These are phyloP conservation scores for Mesitornis unicolor DNA, from an alignment of 2,113 vertebrate species.

Conservation along the genomic window DNA sequence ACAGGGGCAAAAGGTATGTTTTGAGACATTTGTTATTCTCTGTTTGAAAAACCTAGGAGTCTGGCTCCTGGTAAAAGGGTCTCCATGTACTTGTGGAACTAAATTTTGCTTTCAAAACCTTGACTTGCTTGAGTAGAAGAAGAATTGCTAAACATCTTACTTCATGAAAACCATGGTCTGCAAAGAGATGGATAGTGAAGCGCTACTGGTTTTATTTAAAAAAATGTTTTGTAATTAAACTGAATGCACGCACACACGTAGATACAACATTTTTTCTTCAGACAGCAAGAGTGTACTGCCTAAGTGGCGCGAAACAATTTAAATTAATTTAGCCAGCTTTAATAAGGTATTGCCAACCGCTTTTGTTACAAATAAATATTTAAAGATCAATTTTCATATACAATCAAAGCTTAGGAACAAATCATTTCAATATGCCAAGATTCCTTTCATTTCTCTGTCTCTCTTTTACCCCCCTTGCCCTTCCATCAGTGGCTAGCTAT, in stretches of 20 bases:
- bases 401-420: slow-evolving; percentile 8
- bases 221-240: not conserved
- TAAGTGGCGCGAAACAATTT: not conserved
- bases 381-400: slow-evolving; percentile 13
- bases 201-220: not conserved
- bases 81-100: not conserved
- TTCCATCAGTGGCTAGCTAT: slow-evolving; percentile 21
- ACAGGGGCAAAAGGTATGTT: not conserved
- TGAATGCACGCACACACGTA: not conserved
- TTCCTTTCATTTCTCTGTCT: not conserved
- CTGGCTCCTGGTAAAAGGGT: not conserved
- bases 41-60: not conserved
- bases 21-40: not conserved
- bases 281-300: not conserved
- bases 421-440: not conserved
- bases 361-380: slow-evolving; percentile 31
- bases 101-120: not conserved
- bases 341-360: slow-evolving; percentile 14
- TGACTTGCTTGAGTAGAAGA: not conserved
- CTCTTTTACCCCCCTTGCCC: not conserved
- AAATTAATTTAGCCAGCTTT: slow-evolving; percentile 52
- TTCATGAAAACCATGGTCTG: not conserved
- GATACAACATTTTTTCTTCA: not conserved
- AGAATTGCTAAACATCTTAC: not conserved
- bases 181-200: not conserved